Evolutionary conservation across 2,888 invertebrate genomes (phyloP).

Genomic region (Himalopsyche tibetana): DNA sequence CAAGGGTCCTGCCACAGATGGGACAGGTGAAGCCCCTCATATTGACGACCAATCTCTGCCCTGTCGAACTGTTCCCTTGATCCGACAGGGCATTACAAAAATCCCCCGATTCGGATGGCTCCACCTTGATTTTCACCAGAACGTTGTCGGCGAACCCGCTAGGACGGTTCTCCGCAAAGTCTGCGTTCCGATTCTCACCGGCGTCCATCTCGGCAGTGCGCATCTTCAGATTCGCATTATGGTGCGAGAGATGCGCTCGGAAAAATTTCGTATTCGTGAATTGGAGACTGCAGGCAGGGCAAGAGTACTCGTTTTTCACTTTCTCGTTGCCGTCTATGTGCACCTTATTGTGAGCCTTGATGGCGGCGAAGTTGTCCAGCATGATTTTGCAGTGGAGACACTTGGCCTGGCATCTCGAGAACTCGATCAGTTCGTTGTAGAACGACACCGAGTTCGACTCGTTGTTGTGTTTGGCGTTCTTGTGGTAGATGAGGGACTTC

Average conservation of each 20-base stretch:
- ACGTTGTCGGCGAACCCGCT: conserved; percentile 79
- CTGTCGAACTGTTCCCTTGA: conserved; percentile 40
- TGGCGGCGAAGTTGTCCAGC: conserved; percentile 71
- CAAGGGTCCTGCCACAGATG: conserved; percentile 74
- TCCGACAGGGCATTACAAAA: conserved; percentile 33
- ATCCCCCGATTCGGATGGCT: conserved; percentile 70
- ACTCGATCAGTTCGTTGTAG: conserved; percentile 44
- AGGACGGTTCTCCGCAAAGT: conserved; percentile 68
- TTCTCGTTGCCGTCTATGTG: conserved; percentile 73
- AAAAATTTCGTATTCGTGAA: conserved; percentile 68
- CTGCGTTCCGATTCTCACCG: not conserved
- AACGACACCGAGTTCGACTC: not conserved
- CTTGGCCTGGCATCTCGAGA: conserved; percentile 72
- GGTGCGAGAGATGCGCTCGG: conserved; percentile 21
- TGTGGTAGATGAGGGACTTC: conserved; percentile 72
- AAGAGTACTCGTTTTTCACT: conserved; percentile 74
- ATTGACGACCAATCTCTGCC: conserved; percentile 68
- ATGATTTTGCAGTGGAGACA: conserved; percentile 73
- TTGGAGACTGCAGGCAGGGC: conserved; percentile 72
- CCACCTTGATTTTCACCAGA: conserved; percentile 74
- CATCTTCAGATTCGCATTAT: not conserved
- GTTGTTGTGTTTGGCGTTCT: conserved; percentile 71
- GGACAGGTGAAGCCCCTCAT: conserved; percentile 74
- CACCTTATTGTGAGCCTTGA: conserved; percentile 74
- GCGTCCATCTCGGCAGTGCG: not conserved